phyloP scores from a whole-genome alignment of 2,797 vertebrate genomes.

The Aphelocoma californica region DNA sequence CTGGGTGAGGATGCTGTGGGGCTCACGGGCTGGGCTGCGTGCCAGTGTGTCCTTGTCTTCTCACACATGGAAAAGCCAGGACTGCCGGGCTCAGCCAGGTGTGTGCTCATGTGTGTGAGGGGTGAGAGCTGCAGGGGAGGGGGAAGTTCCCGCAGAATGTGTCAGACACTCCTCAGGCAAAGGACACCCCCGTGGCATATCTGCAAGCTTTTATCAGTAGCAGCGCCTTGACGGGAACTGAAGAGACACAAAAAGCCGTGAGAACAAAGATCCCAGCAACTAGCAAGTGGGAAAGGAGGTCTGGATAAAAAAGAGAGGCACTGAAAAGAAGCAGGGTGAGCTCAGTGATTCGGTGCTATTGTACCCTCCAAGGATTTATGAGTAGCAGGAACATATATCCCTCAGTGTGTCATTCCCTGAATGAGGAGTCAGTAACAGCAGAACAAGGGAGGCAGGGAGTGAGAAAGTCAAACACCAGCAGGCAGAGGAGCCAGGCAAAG shows the following conservation, averaged over 20 bases:
- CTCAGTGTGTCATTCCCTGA: background rate
- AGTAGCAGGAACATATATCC: background rate
- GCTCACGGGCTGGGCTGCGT: background rate
- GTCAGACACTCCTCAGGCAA: background rate
- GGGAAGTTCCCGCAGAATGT: background rate
- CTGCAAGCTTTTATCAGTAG: background rate
- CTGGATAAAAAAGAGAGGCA: background rate
- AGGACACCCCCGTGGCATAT: background rate
- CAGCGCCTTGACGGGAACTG: background rate
- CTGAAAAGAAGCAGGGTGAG: background rate
- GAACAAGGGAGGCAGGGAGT: background rate
- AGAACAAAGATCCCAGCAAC: conserved; percentile 37
- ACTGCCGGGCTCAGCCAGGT: background rate
- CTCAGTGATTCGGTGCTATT: background rate
- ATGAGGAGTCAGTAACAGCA: background rate
- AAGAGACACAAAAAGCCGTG: background rate
- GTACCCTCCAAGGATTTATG: conserved; percentile 24
- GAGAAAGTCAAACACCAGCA: conserved; percentile 33
- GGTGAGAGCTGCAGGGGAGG: background rate
- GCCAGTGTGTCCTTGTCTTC: background rate
- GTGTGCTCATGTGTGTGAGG: rapidly evolving
- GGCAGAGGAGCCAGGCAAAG: background rate
- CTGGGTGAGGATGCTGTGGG: background rate
- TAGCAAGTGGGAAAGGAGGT: background rate
- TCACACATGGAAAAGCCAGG: background rate